These are phyloP conservation scores for Nasalis larvatus DNA, from an alignment of 2,113 vertebrate genomes.

Conservation along the genomic window DNA sequence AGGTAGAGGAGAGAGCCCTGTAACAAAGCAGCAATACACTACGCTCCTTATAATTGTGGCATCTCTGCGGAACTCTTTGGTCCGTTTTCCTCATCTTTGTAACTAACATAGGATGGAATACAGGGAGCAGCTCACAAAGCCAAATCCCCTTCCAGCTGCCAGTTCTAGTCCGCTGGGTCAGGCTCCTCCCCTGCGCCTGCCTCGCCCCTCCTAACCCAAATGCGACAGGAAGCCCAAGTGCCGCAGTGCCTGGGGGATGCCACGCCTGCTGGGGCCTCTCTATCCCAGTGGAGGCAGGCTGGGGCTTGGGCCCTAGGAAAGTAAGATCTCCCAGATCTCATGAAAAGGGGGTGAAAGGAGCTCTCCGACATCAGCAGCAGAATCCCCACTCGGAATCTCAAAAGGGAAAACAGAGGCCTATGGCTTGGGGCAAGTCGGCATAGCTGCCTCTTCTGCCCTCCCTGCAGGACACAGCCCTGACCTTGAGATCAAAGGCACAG, in stretches of 20 bases:
- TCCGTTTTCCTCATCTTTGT: background rate
- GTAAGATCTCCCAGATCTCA: background rate
- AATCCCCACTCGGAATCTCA: background rate
- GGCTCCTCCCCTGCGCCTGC: constrained; percentile 55
- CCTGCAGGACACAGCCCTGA: background rate
- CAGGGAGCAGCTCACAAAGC: background rate
- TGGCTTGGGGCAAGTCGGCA: background rate
- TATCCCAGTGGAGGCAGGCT: too few relatives aligned
- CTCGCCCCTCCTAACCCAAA: background rate
- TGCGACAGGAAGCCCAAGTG: constrained; percentile 38
- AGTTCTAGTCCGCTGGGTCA: background rate
- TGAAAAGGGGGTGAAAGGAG: background rate
- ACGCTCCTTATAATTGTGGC: background rate
- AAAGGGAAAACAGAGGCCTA: background rate
- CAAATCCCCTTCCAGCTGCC: background rate
- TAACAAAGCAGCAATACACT: background rate
- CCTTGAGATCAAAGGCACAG: constrained; percentile 50
- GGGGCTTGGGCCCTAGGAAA: background rate
- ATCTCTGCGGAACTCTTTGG: background rate
- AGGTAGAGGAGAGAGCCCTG: background rate
- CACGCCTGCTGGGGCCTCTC: background rate
- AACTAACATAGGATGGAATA: background rate
- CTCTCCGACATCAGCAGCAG: background rate
- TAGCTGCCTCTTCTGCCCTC: background rate
- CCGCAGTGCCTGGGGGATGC: constrained; percentile 47